Conservation (phyloP, 2,113 vertebrate genomes). For the Myanophis thanlyinensis region DNA sequence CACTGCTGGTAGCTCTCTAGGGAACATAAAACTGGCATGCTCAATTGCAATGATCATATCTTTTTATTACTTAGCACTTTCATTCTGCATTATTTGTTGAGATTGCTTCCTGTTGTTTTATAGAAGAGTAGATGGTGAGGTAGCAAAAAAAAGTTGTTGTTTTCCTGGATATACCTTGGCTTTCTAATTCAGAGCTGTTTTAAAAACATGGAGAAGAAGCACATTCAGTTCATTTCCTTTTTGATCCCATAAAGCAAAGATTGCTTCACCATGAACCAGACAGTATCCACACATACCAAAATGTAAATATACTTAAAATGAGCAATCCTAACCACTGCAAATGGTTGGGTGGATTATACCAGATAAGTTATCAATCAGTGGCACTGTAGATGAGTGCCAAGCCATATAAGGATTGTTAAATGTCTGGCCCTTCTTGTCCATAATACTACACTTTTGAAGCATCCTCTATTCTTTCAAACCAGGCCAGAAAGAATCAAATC, state of each 20-base stretch:
- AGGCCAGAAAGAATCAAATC: conserved; percentile 29
- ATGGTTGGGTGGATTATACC: conserved; percentile 47
- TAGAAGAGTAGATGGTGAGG: background rate
- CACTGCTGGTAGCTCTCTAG: background rate
- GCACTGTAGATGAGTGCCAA: conserved; percentile 18
- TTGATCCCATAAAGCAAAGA: background rate
- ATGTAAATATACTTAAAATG: background rate
- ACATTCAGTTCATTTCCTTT: background rate
- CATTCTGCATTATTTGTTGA: background rate
- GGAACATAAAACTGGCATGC: background rate
- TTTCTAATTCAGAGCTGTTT: background rate
- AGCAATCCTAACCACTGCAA: conserved; percentile 39
- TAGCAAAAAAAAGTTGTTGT: too few species aligned
- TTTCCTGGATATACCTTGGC: background rate
- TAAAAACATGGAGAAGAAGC: background rate
- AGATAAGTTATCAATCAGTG: conserved; percentile 32
- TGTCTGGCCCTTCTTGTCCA: conserved; percentile 29
- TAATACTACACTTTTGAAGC: conserved; percentile 29
- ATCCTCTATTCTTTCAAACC: conserved; percentile 37
- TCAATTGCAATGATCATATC: background rate
- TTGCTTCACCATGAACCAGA: background rate
- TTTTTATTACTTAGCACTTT: conserved; percentile 1
- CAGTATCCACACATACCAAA: background rate
- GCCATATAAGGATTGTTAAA: conserved; percentile 32
- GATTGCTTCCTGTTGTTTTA: background rate